A percentile compares a stretch with the other conserved stretches of the same genome.
phyloP scores from a whole-genome alignment of 2,888 invertebrate genomes.

The Trypoxylon attenuatum region DNA sequence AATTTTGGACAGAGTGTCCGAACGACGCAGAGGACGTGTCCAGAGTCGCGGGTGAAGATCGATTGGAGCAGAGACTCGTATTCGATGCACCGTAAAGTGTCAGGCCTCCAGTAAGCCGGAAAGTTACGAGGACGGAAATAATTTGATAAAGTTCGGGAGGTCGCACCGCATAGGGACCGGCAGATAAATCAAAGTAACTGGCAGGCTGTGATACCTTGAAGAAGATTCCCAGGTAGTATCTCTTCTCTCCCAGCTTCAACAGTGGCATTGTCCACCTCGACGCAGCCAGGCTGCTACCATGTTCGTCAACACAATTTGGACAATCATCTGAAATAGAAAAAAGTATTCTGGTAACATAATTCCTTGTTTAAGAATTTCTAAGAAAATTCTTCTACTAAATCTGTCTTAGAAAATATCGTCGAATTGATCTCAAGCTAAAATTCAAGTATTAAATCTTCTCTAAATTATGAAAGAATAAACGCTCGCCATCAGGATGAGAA shows the following conservation, averaged over 20 bases:
- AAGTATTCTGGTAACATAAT: no score
- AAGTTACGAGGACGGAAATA: slow-evolving; percentile 51
- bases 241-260: slow-evolving; percentile 89
- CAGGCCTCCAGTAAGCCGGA: slow-evolving; percentile 28
- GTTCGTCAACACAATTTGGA: slow-evolving; percentile 87
- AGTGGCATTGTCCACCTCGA: slow-evolving; percentile 94
- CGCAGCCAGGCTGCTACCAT: slow-evolving; percentile 76
- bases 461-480: neutral
- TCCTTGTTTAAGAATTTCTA: no score
- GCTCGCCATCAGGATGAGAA: neutral
- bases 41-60: slow-evolving; percentile 28
- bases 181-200: slow-evolving; percentile 48
- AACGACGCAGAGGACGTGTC: neutral
- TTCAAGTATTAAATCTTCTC: neutral
- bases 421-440: neutral
- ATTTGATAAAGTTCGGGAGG: slow-evolving; percentile 50
- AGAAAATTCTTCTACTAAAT: no score
- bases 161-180: slow-evolving; percentile 20
- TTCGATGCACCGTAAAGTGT: slow-evolving; percentile 51
- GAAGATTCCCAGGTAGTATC: slow-evolving; percentile 94
- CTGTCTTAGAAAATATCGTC: no score
- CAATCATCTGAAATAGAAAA: slow-evolving; percentile 79
- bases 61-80: slow-evolving; percentile 30
- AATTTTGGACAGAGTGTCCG: no score
- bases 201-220: slow-evolving; percentile 84